Base-by-base conservation (phyloP, 2,888 invertebrate species). In the Meliscaeva auricollis region DNA sequence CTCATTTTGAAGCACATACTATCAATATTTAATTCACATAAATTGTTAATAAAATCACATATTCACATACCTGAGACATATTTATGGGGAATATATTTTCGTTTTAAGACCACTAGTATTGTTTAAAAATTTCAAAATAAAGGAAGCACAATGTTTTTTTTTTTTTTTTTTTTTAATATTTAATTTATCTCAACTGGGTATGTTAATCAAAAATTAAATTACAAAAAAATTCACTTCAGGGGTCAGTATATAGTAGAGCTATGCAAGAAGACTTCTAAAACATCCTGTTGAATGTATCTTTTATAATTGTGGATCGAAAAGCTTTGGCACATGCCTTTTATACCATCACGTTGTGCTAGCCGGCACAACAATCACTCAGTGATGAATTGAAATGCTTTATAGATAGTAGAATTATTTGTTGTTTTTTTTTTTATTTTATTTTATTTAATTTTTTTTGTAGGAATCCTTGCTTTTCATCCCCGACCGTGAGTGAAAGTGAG, bases 281-380 rank as follows among this genome's bases (percentile, higher is more conserved):
- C 88, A 88, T 88, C 88, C 88, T 88, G 87, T 87, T 87, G 77
- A 79, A 85, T 84, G 83, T 83, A 76, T 87, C 87, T 87, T 82
- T 76, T 87, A 79, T 78, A 88, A 87, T 88, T 87, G 88, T 83
- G 88, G 85, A 85, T 87, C 83, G 78, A 32, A 79, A 82, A 87
- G 77, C 83, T 84, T 66, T 76, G 81, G 73, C 69, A 78, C 76
- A 69, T 76, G 88, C 75, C 88, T 88, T 88, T 88, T 88, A 88
- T 88, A 88, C 85, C 85, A 76, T 87, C 74, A 72, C 22, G 54
- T 44, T 20, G 64, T 22, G 13, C 46, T 54, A 66, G 46, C 69
- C 58, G 80, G 81, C 80, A 76, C 52, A 79, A 76, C 52, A 76
- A 85, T 81, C 64, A 69, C 20, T 26, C 73, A 48, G 58, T 62